phyloP scores from a whole-genome alignment of 2,113 vertebrate genomes.

The Gnathonemus longibarbis region DNA sequence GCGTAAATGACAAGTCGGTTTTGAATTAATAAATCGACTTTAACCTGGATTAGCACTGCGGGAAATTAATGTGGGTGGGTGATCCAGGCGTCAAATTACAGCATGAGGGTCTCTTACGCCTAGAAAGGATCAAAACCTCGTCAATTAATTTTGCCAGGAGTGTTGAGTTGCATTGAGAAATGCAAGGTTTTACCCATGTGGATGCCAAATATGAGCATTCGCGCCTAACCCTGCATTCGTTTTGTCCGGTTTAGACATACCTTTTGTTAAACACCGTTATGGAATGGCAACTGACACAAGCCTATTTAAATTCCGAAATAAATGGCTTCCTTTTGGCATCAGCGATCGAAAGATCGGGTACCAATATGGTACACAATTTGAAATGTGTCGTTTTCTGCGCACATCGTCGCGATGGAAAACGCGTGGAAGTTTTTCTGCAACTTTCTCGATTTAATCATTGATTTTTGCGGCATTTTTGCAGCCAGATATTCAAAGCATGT shows the following conservation, averaged over 20 bases:
- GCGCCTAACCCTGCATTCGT: background rate
- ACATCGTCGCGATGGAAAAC: background rate
- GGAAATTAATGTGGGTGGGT: background rate
- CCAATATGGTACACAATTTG: background rate
- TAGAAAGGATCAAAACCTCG: background rate
- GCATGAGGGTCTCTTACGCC: background rate
- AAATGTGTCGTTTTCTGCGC: background rate
- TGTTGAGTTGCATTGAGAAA: background rate
- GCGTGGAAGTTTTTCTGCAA: background rate
- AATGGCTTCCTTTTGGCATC: background rate
- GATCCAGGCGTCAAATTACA: background rate
- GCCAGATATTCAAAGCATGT: background rate
- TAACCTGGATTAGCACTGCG: background rate
- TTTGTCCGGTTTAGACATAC: background rate
- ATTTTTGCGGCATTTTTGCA: background rate
- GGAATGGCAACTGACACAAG: background rate
- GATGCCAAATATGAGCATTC: background rate
- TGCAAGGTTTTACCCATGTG: background rate
- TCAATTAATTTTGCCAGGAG: background rate
- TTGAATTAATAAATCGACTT: background rate
- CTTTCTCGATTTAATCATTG: background rate
- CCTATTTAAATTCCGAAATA: background rate
- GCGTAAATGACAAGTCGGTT: background rate
- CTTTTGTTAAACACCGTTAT: background rate
- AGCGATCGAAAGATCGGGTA: background rate